Base-by-base conservation (phyloP, 2,113 vertebrate genomes). In the Accipiter virgatus region DNA sequence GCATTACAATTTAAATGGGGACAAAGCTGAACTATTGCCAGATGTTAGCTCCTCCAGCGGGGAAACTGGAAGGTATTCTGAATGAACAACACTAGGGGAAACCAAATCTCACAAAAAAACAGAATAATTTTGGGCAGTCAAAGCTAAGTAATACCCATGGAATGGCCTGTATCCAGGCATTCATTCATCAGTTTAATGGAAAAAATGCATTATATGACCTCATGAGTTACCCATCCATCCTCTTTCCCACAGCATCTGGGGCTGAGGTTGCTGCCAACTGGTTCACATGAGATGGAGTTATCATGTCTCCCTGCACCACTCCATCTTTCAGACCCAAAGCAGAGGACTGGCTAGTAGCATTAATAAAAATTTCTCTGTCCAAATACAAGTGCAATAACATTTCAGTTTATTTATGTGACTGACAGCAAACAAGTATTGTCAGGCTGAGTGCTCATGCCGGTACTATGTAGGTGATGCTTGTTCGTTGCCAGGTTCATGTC, bases 391-490 rank as follows among this genome's bases (percentile, higher is more conserved):
- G 56, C 62, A 93, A 66, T 63, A 93, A 47, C 50, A 52, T 74
- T 93, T 79, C 42, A 36, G 38, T 81, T 91, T 93, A n/a, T 91
- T 95, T 83, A 43, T 66, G 38, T 93, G 75, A 63, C 70, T 81
- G 67, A 71, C 72, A 95, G 67, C 48, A 85, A 95, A 77, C 61
- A 82, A 80, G 73, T 82, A 59, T 10, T 80, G 43, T 84, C 58
- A 96, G 43, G 34, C 52, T 70, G 70, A 90, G 36, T 72, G 38
- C 36, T 82, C 29, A 6, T 68, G 32, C 31, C 68, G 47, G n/a
- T 66, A 63, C 36, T 62, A 9, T 23, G 34, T n/a, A 36, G 50
- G 6, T 85, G 59, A 61, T 84, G 21, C 10, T 80, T 86, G 38
- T 56, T 95, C 47, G 20, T 70, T 80, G 59, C 75, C 48, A 87